Percentiles rank a stretch among this genome's conserved stretches.
Conservation (phyloP, 2,888 invertebrate species). For the Aphodius granarius region DNA sequence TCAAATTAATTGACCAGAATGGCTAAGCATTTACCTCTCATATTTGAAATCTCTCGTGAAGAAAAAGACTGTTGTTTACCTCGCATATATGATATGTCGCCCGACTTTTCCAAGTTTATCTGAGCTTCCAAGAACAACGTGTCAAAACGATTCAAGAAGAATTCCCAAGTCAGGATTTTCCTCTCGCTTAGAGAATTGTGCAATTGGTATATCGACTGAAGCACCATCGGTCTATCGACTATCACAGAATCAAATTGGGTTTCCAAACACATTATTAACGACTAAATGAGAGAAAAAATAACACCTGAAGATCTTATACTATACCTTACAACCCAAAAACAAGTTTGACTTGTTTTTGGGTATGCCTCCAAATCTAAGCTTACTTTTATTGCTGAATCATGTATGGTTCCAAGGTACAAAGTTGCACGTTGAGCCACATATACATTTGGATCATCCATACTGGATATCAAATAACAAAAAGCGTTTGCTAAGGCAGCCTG, state of each 20-base stretch:
- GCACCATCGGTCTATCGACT: constrained; percentile 93
- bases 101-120: constrained; percentile 81
- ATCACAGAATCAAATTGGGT: constrained; percentile 98
- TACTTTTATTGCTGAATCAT: constrained; percentile 84
- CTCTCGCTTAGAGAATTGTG: constrained; percentile 91
- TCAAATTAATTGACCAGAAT: not conserved
- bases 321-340: not conserved
- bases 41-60: not conserved
- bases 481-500: constrained; percentile 95
- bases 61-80: constrained; percentile 56
- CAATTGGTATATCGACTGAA: constrained; percentile 92
- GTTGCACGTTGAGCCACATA: constrained; percentile 94
- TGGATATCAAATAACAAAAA: constrained; percentile 94
- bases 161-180: constrained; percentile 93
- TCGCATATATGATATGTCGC: constrained; percentile 81
- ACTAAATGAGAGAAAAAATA: constrained; percentile 54
- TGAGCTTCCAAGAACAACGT: constrained; percentile 95
- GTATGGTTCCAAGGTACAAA: constrained; percentile 90
- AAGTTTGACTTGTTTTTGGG: not conserved
- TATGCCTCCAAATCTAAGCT: constrained; percentile 29
- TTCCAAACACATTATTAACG: constrained; percentile 91
- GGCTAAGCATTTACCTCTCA: not conserved
- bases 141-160: constrained; percentile 96
- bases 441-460: constrained; percentile 94
- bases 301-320: constrained; percentile 5